Conservation (phyloP, 2,113 vertebrate genomes). For the Festucalex cinctus region DNA sequence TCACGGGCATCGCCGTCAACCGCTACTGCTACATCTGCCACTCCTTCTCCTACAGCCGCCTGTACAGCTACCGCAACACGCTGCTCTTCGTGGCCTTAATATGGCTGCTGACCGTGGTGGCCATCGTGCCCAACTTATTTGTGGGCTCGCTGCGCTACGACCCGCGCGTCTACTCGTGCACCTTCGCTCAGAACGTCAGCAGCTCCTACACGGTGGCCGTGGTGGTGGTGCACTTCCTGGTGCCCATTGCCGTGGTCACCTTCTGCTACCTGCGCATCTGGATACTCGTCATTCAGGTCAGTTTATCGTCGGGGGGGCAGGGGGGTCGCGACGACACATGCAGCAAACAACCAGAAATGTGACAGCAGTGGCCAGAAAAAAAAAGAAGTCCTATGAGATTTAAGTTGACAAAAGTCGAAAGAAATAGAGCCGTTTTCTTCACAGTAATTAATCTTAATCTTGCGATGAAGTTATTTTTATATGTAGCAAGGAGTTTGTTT, state of each 20-base stretch:
- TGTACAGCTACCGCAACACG: slow-evolving; percentile 81
- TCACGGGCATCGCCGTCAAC: slow-evolving; percentile 88
- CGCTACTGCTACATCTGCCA: slow-evolving; percentile 90
- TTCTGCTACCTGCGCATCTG: slow-evolving; percentile 91
- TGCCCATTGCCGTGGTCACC: slow-evolving; percentile 84
- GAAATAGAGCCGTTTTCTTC: too few species aligned
- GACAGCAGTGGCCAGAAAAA: too few species aligned
- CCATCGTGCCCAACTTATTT: slow-evolving; percentile 85
- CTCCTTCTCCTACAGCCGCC: slow-evolving; percentile 78
- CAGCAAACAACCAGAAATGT: too few species aligned
- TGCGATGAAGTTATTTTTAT: too few species aligned
- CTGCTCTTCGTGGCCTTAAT: slow-evolving; percentile 79
- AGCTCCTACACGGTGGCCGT: slow-evolving; percentile 80
- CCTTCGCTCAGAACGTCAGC: slow-evolving; percentile 85
- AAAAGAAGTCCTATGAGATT: too few species aligned
- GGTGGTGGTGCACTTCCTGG: slow-evolving; percentile 84
- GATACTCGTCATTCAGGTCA: slow-evolving; percentile 84
- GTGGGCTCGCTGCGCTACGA: slow-evolving; percentile 86
- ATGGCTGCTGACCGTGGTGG: slow-evolving; percentile 76
- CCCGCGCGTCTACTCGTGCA: slow-evolving; percentile 85
- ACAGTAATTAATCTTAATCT: too few species aligned
- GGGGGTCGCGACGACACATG: too few species aligned
- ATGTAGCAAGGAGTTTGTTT: too few species aligned
- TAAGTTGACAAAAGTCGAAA: too few species aligned
- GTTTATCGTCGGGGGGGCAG: slow-evolving; percentile 6